A percentile compares a stretch with the other conserved stretches of the same genome.
phyloP scores from a whole-genome alignment of 30 jellyfish, hydroid and myxozoan genomes.

The Catostylus mosaicus region DNA sequence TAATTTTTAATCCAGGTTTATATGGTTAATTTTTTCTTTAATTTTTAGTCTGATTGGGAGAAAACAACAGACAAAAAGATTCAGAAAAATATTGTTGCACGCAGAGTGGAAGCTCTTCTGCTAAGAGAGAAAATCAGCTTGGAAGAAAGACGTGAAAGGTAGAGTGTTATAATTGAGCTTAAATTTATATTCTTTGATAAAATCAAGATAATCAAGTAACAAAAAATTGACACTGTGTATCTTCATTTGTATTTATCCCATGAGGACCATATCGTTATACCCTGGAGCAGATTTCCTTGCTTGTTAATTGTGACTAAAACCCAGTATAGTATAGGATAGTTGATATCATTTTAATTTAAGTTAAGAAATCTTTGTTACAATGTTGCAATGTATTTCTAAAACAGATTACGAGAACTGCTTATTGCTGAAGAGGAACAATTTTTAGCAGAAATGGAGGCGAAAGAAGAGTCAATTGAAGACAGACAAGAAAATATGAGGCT shows the following conservation, averaged over 20 bases:
- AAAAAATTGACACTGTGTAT: no score
- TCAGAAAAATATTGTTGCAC: constrained; percentile 52
- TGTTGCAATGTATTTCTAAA: no score
- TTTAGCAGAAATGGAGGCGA: constrained; percentile 81
- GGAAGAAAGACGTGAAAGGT: constrained; percentile 87
- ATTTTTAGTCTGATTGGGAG: constrained; percentile 91
- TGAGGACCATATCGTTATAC: no score
- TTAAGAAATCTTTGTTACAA: no score
- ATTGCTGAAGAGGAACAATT: constrained; percentile 73
- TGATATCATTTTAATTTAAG: no score
- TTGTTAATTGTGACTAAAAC: no score
- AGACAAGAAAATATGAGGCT: constrained; percentile 83
- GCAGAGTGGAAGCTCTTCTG: constrained; percentile 64
- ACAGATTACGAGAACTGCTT: constrained; percentile 73
- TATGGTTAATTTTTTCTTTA: background rate
- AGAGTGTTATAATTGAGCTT: no score
- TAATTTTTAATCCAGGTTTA: background rate
- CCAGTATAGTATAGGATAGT: no score
- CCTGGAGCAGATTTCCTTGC: no score
- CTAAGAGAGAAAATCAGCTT: constrained; percentile 48
- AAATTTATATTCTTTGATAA: no score
- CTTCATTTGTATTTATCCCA: no score
- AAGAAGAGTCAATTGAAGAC: constrained; percentile 80
- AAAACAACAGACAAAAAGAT: constrained; percentile 71
- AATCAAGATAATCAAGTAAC: no score